Base-by-base conservation (phyloP, 2,797 vertebrate species). In the Chloroceryle inda region DNA sequence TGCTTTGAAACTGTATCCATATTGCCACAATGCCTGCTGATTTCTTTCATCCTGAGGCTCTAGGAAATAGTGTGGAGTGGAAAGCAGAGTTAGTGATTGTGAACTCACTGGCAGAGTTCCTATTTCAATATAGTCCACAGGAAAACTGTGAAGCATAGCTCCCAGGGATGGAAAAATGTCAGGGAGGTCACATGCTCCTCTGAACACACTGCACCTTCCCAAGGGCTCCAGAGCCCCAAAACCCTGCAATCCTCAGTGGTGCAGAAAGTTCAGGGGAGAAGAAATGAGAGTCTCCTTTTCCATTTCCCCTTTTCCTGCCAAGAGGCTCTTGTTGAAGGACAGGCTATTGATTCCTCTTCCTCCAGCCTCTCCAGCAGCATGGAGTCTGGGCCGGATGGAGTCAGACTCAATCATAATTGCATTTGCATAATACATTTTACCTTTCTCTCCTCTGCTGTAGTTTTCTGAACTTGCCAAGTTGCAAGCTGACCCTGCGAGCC, bases 381-480 rank as follows among this genome's bases (percentile, higher is more conserved):
- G 6, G 90, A 83, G 45, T 69, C 85, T 74, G 74, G 58, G 69
- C 77, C 1, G 8, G 85, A 86, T 79, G 42, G 78, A 96, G 77
- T 76, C 13, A 0, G 86, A 78, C 91, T 95, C 86, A 73, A 83
- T 96, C 94, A 90, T 92, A 96, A 97, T 91, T 94, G 47, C 53
- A 97, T 97, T 97, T 97, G 95, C 97, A 97, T 97, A 97, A 97
- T 95, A 95, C 92, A 94, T 97, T 95, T 97, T 97, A 95, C 96
- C 94, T 96, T 96, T 73, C 76, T 98, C 96, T 97, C 96, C 97
- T 97, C 97, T 29, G 71, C 98, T 97, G 97, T 98, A 98, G 98
- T 98, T 97, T 98, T 95, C 97, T 98, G 98, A 98, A 97, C 97
- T 97, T 97, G 98, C 98, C 97, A 98, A 97, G 98, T 98, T 98